phyloP scores from a whole-genome alignment of 2,797 vertebrate species.

The Psittacula echo region DNA sequence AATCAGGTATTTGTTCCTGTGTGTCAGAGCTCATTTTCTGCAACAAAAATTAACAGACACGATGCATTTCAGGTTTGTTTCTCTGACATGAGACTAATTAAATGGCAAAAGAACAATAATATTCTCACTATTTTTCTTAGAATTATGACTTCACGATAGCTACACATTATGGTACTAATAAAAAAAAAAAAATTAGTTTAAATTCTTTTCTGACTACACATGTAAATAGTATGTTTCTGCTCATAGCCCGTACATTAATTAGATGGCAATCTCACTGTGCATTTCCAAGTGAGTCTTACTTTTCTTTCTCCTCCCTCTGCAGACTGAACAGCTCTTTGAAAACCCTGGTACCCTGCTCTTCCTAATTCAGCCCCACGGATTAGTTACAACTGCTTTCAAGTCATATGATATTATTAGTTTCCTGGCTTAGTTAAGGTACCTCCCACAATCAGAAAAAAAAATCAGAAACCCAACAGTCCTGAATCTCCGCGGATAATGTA shows the following conservation, averaged over 20 bases:
- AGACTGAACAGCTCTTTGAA: not conserved
- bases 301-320: not conserved
- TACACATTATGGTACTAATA: not conserved
- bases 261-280: not conserved
- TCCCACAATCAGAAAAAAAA: not conserved
- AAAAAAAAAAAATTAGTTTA: not conserved
- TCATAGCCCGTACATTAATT: not conserved
- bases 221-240: not conserved
- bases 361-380: not conserved
- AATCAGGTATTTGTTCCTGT: not conserved
- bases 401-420: not conserved
- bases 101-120: not conserved
- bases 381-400: not conserved
- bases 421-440: not conserved
- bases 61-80: not conserved
- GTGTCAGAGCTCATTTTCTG: not conserved
- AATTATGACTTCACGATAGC: not conserved
- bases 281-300: not conserved
- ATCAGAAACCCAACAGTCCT: not conserved
- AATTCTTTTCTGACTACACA: not conserved
- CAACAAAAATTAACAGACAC: not conserved
- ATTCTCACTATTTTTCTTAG: not conserved
- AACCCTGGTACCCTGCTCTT: not conserved
- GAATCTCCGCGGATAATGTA: not conserved
- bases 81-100: not conserved